A percentile compares a stretch with the other conserved stretches of the same genome.
phyloP scores from a whole-genome alignment of 1,140 invertebrate genomes.

The Temnothorax nylanderi region DNA sequence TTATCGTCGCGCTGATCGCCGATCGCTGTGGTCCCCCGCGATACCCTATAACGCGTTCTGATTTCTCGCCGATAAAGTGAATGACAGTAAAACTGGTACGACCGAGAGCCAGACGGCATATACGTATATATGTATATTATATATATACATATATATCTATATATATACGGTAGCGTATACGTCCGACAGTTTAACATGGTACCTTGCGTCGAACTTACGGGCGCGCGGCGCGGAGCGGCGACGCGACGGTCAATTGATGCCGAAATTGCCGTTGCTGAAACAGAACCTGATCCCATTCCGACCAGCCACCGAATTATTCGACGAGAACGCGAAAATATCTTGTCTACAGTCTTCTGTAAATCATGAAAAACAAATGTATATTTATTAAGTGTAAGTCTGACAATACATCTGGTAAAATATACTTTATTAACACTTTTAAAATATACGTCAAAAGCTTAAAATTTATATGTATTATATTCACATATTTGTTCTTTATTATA shows the following conservation, averaged over 20 bases:
- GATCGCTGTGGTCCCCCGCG: constrained; percentile 45
- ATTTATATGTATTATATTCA: not conserved
- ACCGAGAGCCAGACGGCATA: not conserved
- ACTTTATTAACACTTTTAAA: not conserved
- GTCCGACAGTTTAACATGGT: constrained; percentile 1
- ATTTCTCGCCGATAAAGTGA: constrained; percentile 67
- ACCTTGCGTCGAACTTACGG: constrained; percentile 27
- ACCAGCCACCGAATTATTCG: not conserved
- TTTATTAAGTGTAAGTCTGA: not conserved
- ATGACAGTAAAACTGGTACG: constrained; percentile 56
- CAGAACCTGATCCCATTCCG: not conserved
- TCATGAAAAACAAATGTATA: not conserved
- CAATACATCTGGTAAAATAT: not conserved
- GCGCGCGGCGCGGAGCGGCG: not conserved
- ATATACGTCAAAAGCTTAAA: not conserved
- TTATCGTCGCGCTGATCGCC: constrained; percentile 64
- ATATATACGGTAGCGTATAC: not conserved
- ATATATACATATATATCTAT: not conserved
- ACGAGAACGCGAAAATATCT: not conserved
- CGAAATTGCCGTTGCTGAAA: constrained; percentile 8
- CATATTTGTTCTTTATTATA: not conserved
- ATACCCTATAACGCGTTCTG: constrained; percentile 45
- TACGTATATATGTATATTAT: not conserved
- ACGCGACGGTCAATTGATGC: not conserved
- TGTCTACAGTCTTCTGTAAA: not conserved